phyloP scores from a whole-genome alignment of 2,888 invertebrate genomes.

The Drosophila prostipennis region DNA sequence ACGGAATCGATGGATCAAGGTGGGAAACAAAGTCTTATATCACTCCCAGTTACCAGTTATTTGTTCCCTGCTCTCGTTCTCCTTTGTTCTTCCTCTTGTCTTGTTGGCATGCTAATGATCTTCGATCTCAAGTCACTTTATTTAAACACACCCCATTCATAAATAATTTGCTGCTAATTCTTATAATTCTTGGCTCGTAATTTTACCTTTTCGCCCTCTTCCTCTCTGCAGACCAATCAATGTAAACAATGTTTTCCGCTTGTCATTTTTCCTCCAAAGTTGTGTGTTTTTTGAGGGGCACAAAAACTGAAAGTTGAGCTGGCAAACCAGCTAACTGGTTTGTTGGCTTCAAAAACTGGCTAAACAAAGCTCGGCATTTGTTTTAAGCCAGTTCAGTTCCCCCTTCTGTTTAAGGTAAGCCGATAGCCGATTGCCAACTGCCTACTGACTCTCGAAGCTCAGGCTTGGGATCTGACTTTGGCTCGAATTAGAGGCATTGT shows the following conservation, averaged over 20 bases:
- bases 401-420: conserved; percentile 26
- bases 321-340: conserved; percentile 60
- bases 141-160: conserved; percentile 40
- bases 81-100: conserved; percentile 1
- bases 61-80: conserved; percentile 5
- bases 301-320: conserved; percentile 70
- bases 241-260: conserved; percentile 51
- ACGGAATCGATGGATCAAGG: conserved; percentile 31
- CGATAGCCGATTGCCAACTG: conserved; percentile 31
- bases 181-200: conserved; percentile 44
- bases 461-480: no score
- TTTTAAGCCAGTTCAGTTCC: conserved; percentile 23
- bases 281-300: conserved; percentile 3
- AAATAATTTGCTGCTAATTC: conserved; percentile 64
- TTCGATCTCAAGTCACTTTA: conserved; percentile 19
- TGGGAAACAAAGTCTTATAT: conserved; percentile 25
- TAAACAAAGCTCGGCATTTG: conserved; percentile 39
- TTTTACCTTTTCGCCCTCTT: conserved; percentile 17
- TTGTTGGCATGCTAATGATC: conserved; percentile 39
- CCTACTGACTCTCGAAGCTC: conserved; percentile 39
- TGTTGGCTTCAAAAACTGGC: conserved; percentile 41
- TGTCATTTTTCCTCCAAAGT: conserved; percentile 34
- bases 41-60: conserved; percentile 13
- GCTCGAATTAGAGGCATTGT: conserved; percentile 34
- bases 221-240: conserved; percentile 31